Percentiles rank a stretch among this genome's conserved stretches.
These are phyloP conservation scores for Gasterosteus nipponicus DNA, from an alignment of 2,113 vertebrate genomes.

Conservation along the genomic window DNA sequence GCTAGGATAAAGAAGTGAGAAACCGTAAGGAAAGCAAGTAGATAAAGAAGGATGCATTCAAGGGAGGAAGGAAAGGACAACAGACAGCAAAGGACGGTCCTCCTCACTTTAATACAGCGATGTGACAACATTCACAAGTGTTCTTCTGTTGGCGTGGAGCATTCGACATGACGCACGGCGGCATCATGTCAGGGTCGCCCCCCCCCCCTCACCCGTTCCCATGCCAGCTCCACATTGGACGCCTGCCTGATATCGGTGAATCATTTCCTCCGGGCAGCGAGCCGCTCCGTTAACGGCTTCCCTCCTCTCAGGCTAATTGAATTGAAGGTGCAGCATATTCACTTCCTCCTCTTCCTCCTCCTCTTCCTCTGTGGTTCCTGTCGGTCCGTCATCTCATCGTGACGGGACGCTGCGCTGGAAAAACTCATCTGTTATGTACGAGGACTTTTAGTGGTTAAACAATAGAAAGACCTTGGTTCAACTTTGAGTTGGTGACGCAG, in stretches of 20 bases:
- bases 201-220: neutral
- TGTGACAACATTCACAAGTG: no score
- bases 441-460: neutral
- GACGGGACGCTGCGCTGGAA: conserved; percentile 44
- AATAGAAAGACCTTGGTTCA: no score
- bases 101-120: no score
- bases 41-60: neutral
- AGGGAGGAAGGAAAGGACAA: neutral
- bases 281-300: conserved; percentile 32
- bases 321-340: conserved; percentile 45
- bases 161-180: neutral
- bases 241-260: conserved; percentile 47
- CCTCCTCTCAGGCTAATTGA: conserved; percentile 65
- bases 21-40: neutral
- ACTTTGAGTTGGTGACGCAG: no score
- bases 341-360: no score
- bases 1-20: neutral
- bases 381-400: conserved; percentile 16
- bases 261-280: conserved; percentile 46
- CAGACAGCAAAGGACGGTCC: neutral
- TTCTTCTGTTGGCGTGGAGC: neutral
- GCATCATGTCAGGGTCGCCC: conserved; percentile 51
- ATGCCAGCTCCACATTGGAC: conserved; percentile 58
- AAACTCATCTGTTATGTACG: neutral
- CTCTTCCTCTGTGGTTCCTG: conserved; percentile 30